Percentiles rank a stretch among this genome's conserved stretches.
Conservation (phyloP, 2,888 invertebrate genomes). For the Cephus nigrinus region DNA sequence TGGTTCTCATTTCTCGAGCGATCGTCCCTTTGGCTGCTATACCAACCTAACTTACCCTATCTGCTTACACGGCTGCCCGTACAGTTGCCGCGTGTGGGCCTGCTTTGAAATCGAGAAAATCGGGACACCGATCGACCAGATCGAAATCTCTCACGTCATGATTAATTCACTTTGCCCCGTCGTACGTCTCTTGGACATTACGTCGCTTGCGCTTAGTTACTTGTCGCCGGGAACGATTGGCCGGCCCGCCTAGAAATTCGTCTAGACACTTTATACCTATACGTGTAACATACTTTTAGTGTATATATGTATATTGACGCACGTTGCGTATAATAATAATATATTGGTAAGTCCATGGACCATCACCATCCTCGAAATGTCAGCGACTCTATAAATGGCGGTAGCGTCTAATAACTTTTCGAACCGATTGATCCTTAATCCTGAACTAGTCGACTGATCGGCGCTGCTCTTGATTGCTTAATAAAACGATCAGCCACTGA, state of each 20-base stretch:
- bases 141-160: slow-evolving; percentile 10
- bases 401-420: slow-evolving; percentile 2
- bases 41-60: not conserved
- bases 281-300: not conserved
- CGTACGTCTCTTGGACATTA: not conserved
- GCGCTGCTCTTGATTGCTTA: not conserved
- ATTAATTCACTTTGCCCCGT: slow-evolving; percentile 6
- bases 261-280: not conserved
- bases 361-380: not conserved
- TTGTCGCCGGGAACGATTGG: not conserved
- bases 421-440: not conserved
- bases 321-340: not conserved
- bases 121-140: not conserved
- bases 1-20: not conserved
- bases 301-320: not conserved
- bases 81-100: not conserved
- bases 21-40: not conserved
- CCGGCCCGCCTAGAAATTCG: not conserved
- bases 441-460: not conserved
- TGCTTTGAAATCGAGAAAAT: slow-evolving; percentile 4
- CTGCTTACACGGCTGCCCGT: not conserved
- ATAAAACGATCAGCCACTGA: not conserved
- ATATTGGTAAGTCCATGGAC: not conserved
- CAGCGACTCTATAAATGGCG: slow-evolving; percentile 10
- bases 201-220: not conserved